A percentile compares a stretch with the other conserved stretches of the same genome.
Conservation (phyloP, 2,888 invertebrate species). For the Metellina segmentata region DNA sequence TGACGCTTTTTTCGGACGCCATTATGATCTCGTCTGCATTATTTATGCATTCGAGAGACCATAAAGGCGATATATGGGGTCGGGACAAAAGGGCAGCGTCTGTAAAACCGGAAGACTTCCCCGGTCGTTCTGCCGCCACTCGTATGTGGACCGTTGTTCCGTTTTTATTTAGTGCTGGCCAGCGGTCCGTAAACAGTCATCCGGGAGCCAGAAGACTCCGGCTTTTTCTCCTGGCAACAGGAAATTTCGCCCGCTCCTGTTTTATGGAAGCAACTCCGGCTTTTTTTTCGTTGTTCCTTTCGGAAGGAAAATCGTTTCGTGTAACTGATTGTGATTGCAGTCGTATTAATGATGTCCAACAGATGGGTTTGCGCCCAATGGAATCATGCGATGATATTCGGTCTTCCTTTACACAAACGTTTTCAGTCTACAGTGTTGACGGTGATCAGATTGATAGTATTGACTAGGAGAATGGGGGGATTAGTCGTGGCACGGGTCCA, state of each 20-base stretch:
- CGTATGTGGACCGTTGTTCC: conserved; percentile 58
- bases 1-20: conserved; percentile 44
- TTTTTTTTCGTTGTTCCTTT: neutral
- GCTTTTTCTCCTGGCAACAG: conserved; percentile 22
- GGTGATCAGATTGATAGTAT: too few species aligned
- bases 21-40: conserved; percentile 57
- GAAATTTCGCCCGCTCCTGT: conserved; percentile 7
- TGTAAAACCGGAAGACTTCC: conserved; percentile 62
- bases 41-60: conserved; percentile 70
- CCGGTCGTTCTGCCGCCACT: conserved; percentile 55
- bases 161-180: conserved; percentile 62
- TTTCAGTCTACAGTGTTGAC: too few species aligned
- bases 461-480: too few species aligned
- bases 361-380: neutral
- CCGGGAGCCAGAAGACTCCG: conserved; percentile 31
- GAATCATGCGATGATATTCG: too few species aligned
- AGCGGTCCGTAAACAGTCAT: conserved; percentile 46
- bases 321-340: neutral
- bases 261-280: neutral
- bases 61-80: conserved; percentile 48
- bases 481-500: neutral
- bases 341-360: neutral
- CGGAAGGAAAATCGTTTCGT: neutral
- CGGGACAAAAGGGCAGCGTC: conserved; percentile 57
- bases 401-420: too few species aligned